Evolutionary conservation across 2,113 vertebrate species (phyloP).

Genomic region (Pachyramphus minor): DNA sequence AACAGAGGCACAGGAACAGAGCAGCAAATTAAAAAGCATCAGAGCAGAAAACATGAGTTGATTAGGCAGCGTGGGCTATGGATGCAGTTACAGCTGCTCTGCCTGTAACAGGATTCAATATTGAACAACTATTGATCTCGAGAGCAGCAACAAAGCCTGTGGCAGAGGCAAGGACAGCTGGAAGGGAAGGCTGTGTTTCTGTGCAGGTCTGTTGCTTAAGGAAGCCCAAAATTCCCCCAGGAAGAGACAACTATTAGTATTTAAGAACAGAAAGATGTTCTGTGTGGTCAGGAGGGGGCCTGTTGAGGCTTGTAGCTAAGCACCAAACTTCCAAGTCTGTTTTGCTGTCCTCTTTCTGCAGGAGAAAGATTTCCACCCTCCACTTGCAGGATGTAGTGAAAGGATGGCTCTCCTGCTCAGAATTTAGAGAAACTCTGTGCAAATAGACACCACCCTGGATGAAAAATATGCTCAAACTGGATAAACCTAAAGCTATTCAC

Average conservation of each 20-base stretch:
- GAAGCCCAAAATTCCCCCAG: background rate
- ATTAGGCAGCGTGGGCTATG: background rate
- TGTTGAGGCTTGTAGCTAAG: background rate
- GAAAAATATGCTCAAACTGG: background rate
- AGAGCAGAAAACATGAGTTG: constrained; percentile 42
- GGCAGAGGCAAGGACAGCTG: background rate
- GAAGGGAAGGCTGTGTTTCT: background rate
- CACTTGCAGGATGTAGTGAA: background rate
- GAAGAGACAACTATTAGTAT: background rate
- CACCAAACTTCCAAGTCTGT: background rate
- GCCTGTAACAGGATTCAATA: background rate
- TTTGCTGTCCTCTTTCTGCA: background rate
- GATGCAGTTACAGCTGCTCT: constrained; percentile 2
- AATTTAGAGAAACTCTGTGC: background rate
- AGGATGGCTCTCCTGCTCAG: background rate
- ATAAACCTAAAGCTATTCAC: background rate
- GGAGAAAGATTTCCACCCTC: background rate
- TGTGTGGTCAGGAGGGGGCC: background rate
- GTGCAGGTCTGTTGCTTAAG: background rate
- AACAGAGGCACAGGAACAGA: constrained; percentile 9
- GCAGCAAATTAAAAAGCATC: constrained; percentile 57
- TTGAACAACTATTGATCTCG: constrained; percentile 35
- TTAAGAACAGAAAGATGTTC: background rate
- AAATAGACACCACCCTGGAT: background rate
- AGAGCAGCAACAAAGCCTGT: background rate